A percentile compares a stretch with the other conserved stretches of the same genome.
Evolutionary conservation across 2,113 vertebrate genomes (phyloP).

Genomic region (Lepus americanus): DNA sequence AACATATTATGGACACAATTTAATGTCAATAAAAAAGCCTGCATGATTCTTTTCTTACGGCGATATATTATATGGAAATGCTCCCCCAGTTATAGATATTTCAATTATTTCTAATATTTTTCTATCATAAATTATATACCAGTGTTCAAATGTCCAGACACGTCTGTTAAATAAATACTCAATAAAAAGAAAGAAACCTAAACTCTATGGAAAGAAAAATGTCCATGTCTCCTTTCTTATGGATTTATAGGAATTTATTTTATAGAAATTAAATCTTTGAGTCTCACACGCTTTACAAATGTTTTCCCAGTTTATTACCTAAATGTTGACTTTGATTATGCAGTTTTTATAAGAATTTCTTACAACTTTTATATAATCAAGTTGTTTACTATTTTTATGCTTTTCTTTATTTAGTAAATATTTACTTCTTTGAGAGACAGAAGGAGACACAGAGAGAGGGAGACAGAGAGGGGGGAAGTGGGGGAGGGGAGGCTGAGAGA

Average conservation of each 20-base stretch:
- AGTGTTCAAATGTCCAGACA: background rate
- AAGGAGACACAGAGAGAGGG: no score
- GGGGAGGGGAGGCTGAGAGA: no score
- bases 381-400: background rate
- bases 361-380: background rate
- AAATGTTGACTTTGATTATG: background rate
- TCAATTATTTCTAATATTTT: constrained; percentile 15
- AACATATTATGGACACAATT: background rate
- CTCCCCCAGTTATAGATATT: background rate
- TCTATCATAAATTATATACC: background rate
- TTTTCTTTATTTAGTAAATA: background rate
- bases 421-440: no score
- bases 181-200: background rate
- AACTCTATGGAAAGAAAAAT: background rate
- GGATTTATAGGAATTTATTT: background rate
- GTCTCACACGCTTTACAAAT: background rate
- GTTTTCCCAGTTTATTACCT: background rate
- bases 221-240: background rate
- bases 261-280: background rate
- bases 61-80: background rate
- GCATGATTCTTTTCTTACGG: background rate
- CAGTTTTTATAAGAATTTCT: background rate
- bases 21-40: background rate
- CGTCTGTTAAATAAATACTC: background rate
- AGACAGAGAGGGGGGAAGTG: no score